Evolutionary conservation across 2,797 vertebrate species (phyloP), one percentile per base, ranked within the genome.

Genomic region (Enteromius afrohamiltoni): DNA sequence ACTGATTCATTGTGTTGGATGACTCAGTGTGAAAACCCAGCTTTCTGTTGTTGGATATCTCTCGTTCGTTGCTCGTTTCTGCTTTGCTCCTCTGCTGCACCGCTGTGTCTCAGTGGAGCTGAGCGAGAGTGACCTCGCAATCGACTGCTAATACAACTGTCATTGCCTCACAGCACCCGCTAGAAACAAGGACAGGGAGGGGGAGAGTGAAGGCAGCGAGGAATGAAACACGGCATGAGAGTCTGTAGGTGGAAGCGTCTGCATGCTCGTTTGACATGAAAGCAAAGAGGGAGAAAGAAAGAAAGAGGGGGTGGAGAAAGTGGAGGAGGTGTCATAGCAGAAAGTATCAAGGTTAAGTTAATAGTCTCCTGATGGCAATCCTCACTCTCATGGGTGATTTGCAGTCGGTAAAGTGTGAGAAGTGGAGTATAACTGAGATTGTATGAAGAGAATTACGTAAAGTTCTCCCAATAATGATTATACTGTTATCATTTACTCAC

Each of bases 101-200:
- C 60, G 73, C 68, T 80, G 73, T 83, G 86, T 92, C 94, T 92
- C 92, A 82, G 86, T 80, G 92, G 92, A 87, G 85, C 91, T 90
- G 89, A 93, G 91, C 68, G 67, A 91, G 91, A 93, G 90, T 93
- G 93, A 94, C 93, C 94, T 92, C 89, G 77, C 91, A 91, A 94
- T 94, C 91, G 88, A 94, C 92, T 92, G 93, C 90, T 95, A 94
- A 94, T 93, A 90, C 93, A 94, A 93, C 93, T 93, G 94, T 93
- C 93, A 93, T 93, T 91, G 85, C 91, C 90, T 90, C 89, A 90
- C 84, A 83, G 88, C 87, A 86, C 88, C 89, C 91, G 84, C 87
- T 86, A 64, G 89, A 86, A 85, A 85, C 88, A 88, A 85, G 84
- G 85, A 81, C 75, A 83, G 71, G 81, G 87, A 86, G 80, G 82